Evolutionary conservation across 92 coral and sea anemone species (phyloP).

Genomic region (Scolanthus callimorphus): DNA sequence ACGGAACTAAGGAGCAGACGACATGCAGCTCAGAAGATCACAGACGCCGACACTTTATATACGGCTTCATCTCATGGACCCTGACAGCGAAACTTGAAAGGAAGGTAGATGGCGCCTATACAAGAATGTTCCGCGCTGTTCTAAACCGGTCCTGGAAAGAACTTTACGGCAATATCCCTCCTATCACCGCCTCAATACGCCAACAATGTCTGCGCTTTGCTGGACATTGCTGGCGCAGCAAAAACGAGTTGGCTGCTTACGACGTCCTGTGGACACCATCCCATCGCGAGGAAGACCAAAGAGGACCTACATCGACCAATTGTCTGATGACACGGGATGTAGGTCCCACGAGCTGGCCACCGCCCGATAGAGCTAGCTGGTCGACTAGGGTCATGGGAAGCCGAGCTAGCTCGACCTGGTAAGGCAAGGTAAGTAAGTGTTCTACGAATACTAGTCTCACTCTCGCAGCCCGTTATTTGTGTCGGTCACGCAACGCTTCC

Average conservation of each 20-base stretch:
- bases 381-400: too few species aligned
- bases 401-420: too few species aligned
- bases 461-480: too few species aligned
- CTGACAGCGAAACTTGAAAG: slow-evolving; percentile 10
- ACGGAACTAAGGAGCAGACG: slow-evolving; percentile 4
- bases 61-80: slow-evolving; percentile 35
- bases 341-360: too few species aligned
- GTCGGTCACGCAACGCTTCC: too few species aligned
- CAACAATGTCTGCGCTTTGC: slow-evolving; percentile 2
- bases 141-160: too few species aligned
- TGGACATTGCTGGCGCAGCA: slow-evolving; percentile 14
- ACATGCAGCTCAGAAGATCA: slow-evolving; percentile 18
- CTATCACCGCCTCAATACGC: neutral
- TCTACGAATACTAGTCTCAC: too few species aligned
- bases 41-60: slow-evolving; percentile 32
- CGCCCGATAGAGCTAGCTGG: too few species aligned
- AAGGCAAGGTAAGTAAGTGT: too few species aligned
- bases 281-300: too few species aligned
- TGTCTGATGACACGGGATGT: too few species aligned
- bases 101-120: slow-evolving; percentile 3
- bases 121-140: slow-evolving; percentile 30
- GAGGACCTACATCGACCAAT: too few species aligned
- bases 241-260: slow-evolving; percentile 4
- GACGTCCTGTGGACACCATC: neutral
- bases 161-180: neutral